Evolutionary conservation across 1,140 invertebrate genomes (phyloP), one percentile per base, ranked within the genome.

Genomic region (Bombus sylvicola): DNA sequence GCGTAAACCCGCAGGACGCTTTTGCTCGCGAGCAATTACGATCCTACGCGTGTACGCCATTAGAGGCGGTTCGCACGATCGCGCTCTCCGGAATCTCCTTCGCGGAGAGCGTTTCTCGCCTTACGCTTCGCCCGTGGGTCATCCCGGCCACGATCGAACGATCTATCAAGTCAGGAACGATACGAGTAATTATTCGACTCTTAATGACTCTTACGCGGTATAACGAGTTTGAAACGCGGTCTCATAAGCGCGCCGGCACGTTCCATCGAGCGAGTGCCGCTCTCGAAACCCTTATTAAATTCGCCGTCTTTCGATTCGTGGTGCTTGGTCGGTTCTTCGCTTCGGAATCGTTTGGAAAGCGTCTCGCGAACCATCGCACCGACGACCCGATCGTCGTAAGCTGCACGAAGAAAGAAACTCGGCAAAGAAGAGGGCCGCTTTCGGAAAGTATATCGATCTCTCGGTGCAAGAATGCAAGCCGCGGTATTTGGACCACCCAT

Each of bases 401-500:
- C 57, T 12, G n/a, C n/a, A 12, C 62, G n/a, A 6, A 6, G 62
- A 13, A 64, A 64, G 62, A 64, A 68, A 34, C 31, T 22, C 5
- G 68, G 1, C 3, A 5, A 25, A 25, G 41, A 64, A 41, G 57
- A 77, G 34, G 73, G 12, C 10, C 39, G 18, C 28, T 68, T 64
- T 43, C 64, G 41, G n/a, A 6, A 75, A 37, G 64, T 43, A 37
- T 73, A 83, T 86, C 87, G 74, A 64, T 82, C 53, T 74, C 66
- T 85, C 71, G 84, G n/a, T 77, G 59, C 76, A 43, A 64, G 72
- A 86, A 76, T 64, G 73, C 69, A 73, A 85, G 75, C 75, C 83
- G 86, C 83, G 88, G 92, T 89, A 94, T 94, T 94, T 93, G 91
- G 94, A 95, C 94, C 94, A 95, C 94, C 94, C 94, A 94, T 95